Evolutionary conservation across 2,888 invertebrate species (phyloP).

Genomic region (Pachliopta kotzebuea): DNA sequence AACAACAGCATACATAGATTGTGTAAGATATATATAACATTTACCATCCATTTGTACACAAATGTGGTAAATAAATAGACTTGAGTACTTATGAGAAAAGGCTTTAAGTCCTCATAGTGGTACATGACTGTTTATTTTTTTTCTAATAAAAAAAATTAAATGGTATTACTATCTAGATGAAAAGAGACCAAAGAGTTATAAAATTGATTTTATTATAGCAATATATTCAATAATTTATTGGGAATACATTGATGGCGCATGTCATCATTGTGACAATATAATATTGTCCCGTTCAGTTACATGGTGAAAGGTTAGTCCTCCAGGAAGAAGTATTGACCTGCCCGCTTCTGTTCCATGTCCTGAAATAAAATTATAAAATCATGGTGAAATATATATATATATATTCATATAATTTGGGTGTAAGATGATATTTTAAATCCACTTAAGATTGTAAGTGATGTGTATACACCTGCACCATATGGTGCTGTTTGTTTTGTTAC

Average conservation of each 20-base stretch:
- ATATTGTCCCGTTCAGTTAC: conserved; percentile 44
- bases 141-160: too few species aligned
- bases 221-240: conserved; percentile 58
- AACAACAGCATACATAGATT: too few species aligned
- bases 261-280: conserved; percentile 60
- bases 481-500: too few species aligned
- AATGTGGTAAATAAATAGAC: too few species aligned
- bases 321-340: conserved; percentile 99
- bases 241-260: conserved; percentile 63
- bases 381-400: neutral
- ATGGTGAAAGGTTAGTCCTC: conserved; percentile 87
- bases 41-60: too few species aligned
- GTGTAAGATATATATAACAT: too few species aligned
- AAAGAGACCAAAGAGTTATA: conserved; percentile 44
- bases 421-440: too few species aligned
- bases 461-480: too few species aligned
- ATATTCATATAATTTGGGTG: neutral
- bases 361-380: conserved; percentile 59
- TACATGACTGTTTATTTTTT: too few species aligned
- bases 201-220: conserved; percentile 76
- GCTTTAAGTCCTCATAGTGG: too few species aligned
- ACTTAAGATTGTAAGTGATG: too few species aligned
- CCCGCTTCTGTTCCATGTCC: conserved; percentile 98
- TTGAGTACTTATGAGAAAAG: too few species aligned
- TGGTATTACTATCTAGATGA: neutral